A percentile compares a stretch with the other conserved stretches of the same genome.
phyloP scores from a whole-genome alignment of 2,888 invertebrate species.

The Spatulosminthurus flaviceps region DNA sequence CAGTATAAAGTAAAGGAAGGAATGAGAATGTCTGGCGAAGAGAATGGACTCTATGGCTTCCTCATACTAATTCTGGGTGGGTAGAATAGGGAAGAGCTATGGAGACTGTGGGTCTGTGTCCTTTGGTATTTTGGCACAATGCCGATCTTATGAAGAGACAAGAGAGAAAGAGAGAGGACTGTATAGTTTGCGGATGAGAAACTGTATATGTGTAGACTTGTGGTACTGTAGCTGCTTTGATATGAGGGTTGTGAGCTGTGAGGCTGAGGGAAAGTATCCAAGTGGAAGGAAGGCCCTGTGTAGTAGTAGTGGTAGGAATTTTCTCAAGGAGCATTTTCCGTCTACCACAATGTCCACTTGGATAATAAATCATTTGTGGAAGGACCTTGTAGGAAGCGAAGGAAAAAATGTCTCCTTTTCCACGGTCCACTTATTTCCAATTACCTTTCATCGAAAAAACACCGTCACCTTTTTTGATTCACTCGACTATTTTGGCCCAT shows the following conservation, averaged over 20 bases:
- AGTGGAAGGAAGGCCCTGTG: constrained; percentile 37
- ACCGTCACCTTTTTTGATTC: constrained; percentile 51
- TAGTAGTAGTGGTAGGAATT: constrained; percentile 49
- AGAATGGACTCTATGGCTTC: constrained; percentile 39
- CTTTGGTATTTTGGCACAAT: constrained; percentile 58
- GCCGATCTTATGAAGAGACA: constrained; percentile 50
- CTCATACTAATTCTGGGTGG: constrained; percentile 36
- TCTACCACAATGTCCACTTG: constrained; percentile 49
- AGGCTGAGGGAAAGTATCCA: constrained; percentile 19
- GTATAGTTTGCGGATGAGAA: neutral
- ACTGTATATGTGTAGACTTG: neutral
- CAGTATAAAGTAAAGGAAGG: neutral
- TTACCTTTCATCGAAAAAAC: constrained; percentile 59
- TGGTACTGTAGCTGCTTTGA: neutral
- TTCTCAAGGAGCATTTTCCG: constrained; percentile 49
- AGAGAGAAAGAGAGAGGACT: constrained; percentile 15
- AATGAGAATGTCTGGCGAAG: constrained; percentile 30
- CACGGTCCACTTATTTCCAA: constrained; percentile 61
- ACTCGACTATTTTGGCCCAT: constrained; percentile 50
- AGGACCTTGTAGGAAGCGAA: constrained; percentile 47
- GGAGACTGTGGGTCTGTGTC: constrained; percentile 22
- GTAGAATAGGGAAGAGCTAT: neutral
- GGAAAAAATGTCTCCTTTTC: constrained; percentile 55
- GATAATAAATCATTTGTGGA: constrained; percentile 61
- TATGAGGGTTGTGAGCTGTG: neutral